Evolutionary conservation across 53 echinoderm and acorn worm species (phyloP), one percentile per base, ranked within the genome.

Genomic region (Hippasteria phrygiana): DNA sequence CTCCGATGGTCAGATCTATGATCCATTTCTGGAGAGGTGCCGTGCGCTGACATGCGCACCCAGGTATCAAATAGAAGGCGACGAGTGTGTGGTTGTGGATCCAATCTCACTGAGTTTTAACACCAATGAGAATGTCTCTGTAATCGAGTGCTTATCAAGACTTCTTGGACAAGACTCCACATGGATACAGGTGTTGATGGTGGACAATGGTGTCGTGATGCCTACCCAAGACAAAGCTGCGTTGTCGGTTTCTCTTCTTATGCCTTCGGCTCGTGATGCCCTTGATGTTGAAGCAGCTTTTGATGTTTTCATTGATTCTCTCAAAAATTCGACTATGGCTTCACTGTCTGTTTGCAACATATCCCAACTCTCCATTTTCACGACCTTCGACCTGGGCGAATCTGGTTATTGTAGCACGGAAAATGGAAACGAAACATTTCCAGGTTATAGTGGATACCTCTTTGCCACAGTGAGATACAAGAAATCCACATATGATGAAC

Each of bases 21-120:
- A 91, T 43, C 91, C 91, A 10, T 91, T 91, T 45, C 38, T 87
- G 38, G 85, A 91, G 7, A 45, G 45, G 37, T 91, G 91, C 62
- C 77, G 86, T 8, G 47, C 70, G 54, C 39, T 91, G 65, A 75
- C 87, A 1, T 89, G 89, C 26, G 53, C 89, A 24, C 36, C 67
- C 0, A 79, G 78, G 18, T 89, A 83, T 39, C 70, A 35, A 4
- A 70, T 85, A 6, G 36, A 22, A 17, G 85, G 85, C 1, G 53
- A 85, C 14, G 50, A 22, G 32, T 85, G 85, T 34, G 85, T 85
- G 33, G 59, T 67, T 8, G 2, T 3, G 0, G 8, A 22, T 45
- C 37, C 45, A 24, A 28, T 5, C 2, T 1, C 18, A 5, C 43
- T 28, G 12, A 0, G 46, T 2, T 48, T 20, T 13, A 71, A 39